Base-by-base conservation (phyloP, 2,113 vertebrate genomes). In the Eptesicus fuscus region DNA sequence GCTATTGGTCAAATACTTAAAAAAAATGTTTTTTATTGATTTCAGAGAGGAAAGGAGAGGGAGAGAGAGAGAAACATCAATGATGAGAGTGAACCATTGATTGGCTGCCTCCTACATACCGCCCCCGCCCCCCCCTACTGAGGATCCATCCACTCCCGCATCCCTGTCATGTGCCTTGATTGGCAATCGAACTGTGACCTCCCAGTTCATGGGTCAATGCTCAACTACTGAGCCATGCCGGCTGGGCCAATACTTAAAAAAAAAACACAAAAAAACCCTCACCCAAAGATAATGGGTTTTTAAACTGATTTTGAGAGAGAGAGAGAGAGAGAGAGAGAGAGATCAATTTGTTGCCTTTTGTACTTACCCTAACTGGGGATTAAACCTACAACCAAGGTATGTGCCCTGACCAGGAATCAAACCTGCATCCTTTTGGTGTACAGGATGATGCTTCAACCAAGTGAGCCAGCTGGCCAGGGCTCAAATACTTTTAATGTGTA, bases 1-100 rank as follows among this genome's bases (percentile, higher is more conserved):
- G n/a, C 12, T 35, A 47, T 87, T 61, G 70, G 28, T 79, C 49
- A 94, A 67, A 89, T 83, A 88, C n/a, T 80, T 94, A 76, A 65
- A 65, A 63, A 23, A 63, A 63, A 4, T 25, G 4, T 61, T 28
- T 28, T 61, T 61, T 61, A 61, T 28, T 12, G 59, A 61, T 61
- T 11, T 61, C 59, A 61, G 59, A 61, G 23, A 61, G 59, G 56
- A 28, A 61, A 25, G 23, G 59, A 61, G 23, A 61, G 59, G 59
- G 59, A 61, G 59, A 28, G 56, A 61, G 56, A 59, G 25, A 61
- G 59, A 61, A 61, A 61, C 25, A 28, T 61, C 25, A 61, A 5
- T 61, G 59, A 61, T 61, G 25, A 28, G 59, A 61, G 23, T 28
- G 59, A 61, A 61, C 28, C 59, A 61, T 61, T 61, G 56, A 25